Percentiles rank a stretch among this genome's conserved stretches.
Conservation (phyloP, 23 tunicate genomes). For the Trididemnum nubilum region DNA sequence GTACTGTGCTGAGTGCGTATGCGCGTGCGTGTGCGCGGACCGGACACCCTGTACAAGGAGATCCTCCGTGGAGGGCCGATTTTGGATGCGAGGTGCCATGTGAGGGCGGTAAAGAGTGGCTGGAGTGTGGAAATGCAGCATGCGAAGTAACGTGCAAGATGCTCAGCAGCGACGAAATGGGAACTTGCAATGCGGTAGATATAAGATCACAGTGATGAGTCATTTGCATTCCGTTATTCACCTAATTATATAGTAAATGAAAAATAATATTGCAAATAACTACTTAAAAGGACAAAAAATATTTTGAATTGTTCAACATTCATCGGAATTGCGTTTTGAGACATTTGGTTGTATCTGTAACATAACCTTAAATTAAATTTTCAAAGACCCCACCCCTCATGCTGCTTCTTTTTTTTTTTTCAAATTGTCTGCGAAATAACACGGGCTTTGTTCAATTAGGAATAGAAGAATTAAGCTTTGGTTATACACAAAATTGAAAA, state of each 20-base stretch:
- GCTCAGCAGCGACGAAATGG: conserved; percentile 18
- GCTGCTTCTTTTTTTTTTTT: too few relatives aligned
- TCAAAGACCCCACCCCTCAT: too few relatives aligned
- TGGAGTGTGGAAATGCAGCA: conserved; percentile 36
- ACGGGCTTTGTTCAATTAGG: too few relatives aligned
- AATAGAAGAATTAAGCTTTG: too few relatives aligned
- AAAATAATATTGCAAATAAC: too few relatives aligned
- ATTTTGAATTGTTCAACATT: too few relatives aligned
- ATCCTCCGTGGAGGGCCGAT: conserved; percentile 50
- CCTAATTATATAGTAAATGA: neutral
- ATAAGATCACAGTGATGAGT: neutral
- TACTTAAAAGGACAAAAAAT: too few relatives aligned
- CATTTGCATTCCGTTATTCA: neutral
- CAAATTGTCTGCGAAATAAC: too few relatives aligned
- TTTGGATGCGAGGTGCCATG: conserved; percentile 48
- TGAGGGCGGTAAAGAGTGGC: conserved; percentile 47
- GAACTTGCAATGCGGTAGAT: neutral
- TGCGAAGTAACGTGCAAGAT: conserved; percentile 69
- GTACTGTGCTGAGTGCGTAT: conserved; percentile 62
- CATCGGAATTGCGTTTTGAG: too few relatives aligned
- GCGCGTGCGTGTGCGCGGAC: conserved; percentile 52
- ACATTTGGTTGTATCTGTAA: too few relatives aligned
- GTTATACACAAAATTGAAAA: too few relatives aligned
- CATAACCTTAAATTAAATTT: too few relatives aligned
- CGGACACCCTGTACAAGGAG: neutral